Base-by-base conservation (phyloP, 2,888 invertebrate species). In the Stenotaenia linearis region DNA sequence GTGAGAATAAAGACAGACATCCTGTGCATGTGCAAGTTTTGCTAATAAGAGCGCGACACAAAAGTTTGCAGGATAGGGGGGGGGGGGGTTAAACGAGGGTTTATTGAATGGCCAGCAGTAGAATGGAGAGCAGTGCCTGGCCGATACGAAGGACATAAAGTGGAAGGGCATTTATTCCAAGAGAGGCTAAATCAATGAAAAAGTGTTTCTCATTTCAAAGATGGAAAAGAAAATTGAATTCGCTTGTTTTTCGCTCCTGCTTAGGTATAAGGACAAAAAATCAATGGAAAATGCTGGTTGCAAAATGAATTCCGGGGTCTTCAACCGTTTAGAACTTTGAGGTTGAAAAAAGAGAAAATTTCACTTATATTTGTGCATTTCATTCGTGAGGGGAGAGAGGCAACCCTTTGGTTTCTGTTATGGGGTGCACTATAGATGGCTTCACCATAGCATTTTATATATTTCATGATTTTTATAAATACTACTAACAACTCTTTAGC, bases 1-100 rank as follows among this genome's bases (percentile, higher is more conserved):
- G 69, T 69, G 69, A 69, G 69, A 69, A 69, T 69, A 69, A 69
- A 69, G 69, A 69, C 69, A 69, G 69, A 69, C 69, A 69, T 69
- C 28, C 69, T 69, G 69, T 69, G 28, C 69, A 28, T 69, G 69
- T 69, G 69, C 69, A 69, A 69, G 69, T 69, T 25, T 69, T 69
- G 28, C 69, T 69, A 69, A 28, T 50, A 50, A 50, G 50, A 50
- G 50, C 6, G 69, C 23, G 69, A 25, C 15, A 69, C 28, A 69
- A 25, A 69, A 61, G 61, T 61, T 61, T 61, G 61, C 23, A 1
- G 10, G 61, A 25, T 10, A 15, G 15, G 23, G 61, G 23, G n/a
- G n/a, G n/a, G n/a, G n/a, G n/a, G n/a, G n/a, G n/a, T n/a, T n/a
- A n/a, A n/a, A n/a, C n/a, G n/a, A n/a, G n/a, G n/a, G n/a, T n/a